Evolutionary conservation across 1,140 invertebrate genomes (phyloP), one percentile per base, ranked within the genome.

Genomic region (Onthophagus taurus): DNA sequence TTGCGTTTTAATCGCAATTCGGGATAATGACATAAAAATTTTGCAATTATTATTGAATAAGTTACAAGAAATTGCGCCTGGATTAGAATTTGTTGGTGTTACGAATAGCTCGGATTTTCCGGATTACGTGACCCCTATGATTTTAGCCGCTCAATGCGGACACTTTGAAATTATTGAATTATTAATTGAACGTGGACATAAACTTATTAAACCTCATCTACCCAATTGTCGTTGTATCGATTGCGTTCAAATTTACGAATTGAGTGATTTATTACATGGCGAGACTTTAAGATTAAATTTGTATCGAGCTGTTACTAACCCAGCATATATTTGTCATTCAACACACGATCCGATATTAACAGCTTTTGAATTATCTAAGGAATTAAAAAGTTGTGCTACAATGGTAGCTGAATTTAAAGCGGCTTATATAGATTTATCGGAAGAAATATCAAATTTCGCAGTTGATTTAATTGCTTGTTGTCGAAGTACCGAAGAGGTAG

Each of bases 101-200:
- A 67, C 68, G 0, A 63, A 69, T 35, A 75, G 72, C 24, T 55
- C 71, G 0, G 73, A 77, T 39, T 87, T 82, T 61, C 77, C 78
- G 0, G 71, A 76, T 9, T 74, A 83, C 49, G 72, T 84, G 4
- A 86, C 81, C 0, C 83, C 83, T 0, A 66, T 87, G 11, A 76
- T 81, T 29, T 64, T 86, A 2, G 82, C 83, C 2, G 78, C 81
- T 6, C 78, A 83, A 48, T 69, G 69, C 21, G 81, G 82, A 20
- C 77, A 82, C 52, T 85, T 35, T 51, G 77, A 83, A 55, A 76
- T 81, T 14, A 80, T 85, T 11, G 72, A 74, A 49, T 61, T 81
- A 26, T 65, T 86, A 2, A 65, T 83, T 2, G 68, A 74, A 39
- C 59, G 72, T 17, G 72, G 72, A 6, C 77, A 80, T 49, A 53